These are phyloP conservation scores for Neomonachus schauinslandi DNA, from an alignment of 2,113 vertebrate species.

Conservation along the genomic window DNA sequence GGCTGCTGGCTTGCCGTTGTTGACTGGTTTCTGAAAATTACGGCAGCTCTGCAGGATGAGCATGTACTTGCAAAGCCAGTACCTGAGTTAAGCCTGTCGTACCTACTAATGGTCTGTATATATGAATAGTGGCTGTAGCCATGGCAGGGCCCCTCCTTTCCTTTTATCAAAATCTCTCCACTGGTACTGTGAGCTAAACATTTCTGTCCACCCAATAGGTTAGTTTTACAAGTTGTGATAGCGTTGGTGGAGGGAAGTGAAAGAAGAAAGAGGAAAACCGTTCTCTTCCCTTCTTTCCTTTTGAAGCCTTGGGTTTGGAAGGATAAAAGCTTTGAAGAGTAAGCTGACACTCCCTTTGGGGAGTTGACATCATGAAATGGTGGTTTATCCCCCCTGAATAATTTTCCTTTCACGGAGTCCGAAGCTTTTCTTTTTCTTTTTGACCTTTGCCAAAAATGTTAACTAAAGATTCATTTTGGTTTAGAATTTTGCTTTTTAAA, in stretches of 20 bases:
- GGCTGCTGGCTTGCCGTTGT: neutral
- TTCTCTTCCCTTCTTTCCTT: neutral
- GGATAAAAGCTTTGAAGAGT: neutral
- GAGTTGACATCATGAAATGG: neutral
- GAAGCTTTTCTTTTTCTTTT: constrained; percentile 8
- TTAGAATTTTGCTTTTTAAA: constrained; percentile 11
- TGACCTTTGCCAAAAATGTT: neutral
- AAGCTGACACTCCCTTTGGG: neutral
- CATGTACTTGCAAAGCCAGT: neutral
- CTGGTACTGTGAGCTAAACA: neutral
- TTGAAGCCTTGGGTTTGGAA: neutral
- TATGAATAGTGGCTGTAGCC: neutral
- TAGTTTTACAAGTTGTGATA: neutral
- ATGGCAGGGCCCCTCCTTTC: neutral
- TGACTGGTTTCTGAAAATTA: neutral
- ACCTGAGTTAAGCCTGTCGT: neutral
- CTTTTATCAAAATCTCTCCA: neutral
- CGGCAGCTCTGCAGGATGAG: neutral
- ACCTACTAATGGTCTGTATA: neutral
- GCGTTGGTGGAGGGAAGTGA: neutral
- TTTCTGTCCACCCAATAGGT: neutral
- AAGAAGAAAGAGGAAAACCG: neutral
- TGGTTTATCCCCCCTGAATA: neutral
- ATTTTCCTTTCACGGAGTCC: neutral
- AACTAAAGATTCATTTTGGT: neutral